These are phyloP conservation scores for Sarcophaga subvicina DNA, from an alignment of 2,888 invertebrate genomes.

Conservation along the genomic window DNA sequence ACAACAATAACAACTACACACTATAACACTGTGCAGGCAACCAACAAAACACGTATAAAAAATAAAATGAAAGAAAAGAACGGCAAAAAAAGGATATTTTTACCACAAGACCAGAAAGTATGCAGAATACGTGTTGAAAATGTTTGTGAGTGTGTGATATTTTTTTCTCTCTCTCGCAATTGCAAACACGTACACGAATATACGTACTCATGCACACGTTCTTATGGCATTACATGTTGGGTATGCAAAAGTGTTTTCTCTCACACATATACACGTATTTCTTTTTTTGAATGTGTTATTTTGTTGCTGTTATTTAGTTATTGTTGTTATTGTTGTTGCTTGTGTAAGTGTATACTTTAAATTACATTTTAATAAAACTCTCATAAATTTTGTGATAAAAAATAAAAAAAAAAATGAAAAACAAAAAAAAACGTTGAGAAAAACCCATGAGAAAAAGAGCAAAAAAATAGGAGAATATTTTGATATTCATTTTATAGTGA, in stretches of 20 bases:
- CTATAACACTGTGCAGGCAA: slow-evolving; percentile 5
- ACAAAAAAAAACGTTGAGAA: not conserved
- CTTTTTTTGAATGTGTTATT: not conserved
- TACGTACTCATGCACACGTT: not conserved
- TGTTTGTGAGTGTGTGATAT: slow-evolving; percentile 7
- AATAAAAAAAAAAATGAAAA: slow-evolving; percentile 11
- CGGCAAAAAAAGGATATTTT: slow-evolving; percentile 1
- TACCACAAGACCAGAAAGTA: slow-evolving; percentile 24
- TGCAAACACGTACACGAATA: not conserved
- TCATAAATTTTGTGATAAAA: slow-evolving; percentile 47
- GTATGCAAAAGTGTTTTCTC: not conserved
- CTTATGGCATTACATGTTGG: not conserved
- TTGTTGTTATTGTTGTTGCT: slow-evolving; percentile 8
- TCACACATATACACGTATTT: not conserved
- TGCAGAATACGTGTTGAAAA: slow-evolving; percentile 39
- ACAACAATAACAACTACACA: not conserved
- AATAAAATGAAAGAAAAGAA: not conserved
- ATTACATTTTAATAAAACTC: slow-evolving; percentile 61
- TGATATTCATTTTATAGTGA: slow-evolving; percentile 39
- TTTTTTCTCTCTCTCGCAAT: not conserved
- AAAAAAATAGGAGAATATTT: not conserved
- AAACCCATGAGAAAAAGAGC: too few species aligned
- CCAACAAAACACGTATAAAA: slow-evolving; percentile 22
- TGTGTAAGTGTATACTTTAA: slow-evolving; percentile 25
- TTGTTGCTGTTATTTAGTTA: not conserved